Conservation (phyloP, 2,797 vertebrate genomes). For the Holocentrus rufus region DNA sequence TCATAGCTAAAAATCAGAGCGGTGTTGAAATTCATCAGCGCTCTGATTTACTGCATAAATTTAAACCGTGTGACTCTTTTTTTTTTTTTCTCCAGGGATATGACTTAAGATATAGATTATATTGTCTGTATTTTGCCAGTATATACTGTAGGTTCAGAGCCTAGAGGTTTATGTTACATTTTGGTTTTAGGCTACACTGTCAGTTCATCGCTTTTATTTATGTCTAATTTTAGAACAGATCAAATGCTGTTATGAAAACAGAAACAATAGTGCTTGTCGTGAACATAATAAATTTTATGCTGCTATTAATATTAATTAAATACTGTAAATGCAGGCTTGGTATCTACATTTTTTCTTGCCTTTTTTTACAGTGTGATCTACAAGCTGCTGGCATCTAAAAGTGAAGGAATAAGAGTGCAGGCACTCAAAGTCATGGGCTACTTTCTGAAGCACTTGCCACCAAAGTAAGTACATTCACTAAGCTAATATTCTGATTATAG, state of each 20-base stretch:
- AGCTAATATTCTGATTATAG: neutral
- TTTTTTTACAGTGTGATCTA: conserved; percentile 88
- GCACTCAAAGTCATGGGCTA: conserved; percentile 96
- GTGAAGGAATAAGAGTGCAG: conserved; percentile 95
- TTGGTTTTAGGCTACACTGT: neutral
- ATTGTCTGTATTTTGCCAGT: neutral
- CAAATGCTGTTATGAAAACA: neutral
- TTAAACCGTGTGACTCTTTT: conserved; percentile 33
- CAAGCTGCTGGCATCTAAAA: conserved; percentile 95
- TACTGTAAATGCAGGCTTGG: neutral
- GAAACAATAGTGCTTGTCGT: neutral
- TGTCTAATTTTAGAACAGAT: neutral
- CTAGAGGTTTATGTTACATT: neutral
- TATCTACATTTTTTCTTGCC: neutral
- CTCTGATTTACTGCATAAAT: conserved; percentile 45
- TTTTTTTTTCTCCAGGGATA: conserved; percentile 22
- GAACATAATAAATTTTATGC: neutral
- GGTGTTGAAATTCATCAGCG: conserved; percentile 23
- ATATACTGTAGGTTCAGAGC: neutral
- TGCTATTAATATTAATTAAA: neutral
- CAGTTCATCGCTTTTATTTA: neutral
- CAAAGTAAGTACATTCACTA: conserved; percentile 77
- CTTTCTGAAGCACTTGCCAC: conserved; percentile 87
- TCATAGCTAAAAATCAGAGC: conserved; percentile 15
- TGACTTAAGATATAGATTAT: neutral